Conservation (phyloP, 2,113 vertebrate genomes). For the Protobothrops mucrosquamatus region DNA sequence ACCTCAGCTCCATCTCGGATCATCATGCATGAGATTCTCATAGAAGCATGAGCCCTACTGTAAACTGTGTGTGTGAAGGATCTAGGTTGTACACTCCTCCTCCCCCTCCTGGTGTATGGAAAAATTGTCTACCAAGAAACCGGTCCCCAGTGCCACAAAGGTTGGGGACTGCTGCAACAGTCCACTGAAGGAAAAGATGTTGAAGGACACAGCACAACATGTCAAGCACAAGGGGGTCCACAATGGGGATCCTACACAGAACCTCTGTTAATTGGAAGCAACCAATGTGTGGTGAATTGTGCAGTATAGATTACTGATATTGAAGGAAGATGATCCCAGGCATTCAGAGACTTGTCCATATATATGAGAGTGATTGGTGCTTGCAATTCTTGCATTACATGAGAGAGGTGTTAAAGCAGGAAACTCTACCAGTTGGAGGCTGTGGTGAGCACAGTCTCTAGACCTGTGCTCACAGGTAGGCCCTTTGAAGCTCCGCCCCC, state of each 20-base stretch:
- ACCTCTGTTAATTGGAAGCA: background rate
- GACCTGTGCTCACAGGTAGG: no score
- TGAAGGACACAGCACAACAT: background rate
- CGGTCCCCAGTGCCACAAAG: no score
- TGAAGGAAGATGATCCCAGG: background rate
- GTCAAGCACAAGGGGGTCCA: background rate
- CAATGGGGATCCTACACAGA: background rate
- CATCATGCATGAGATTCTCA: background rate
- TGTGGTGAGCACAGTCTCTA: background rate
- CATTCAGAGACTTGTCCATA: background rate
- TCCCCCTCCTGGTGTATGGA: no score
- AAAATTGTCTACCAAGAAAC: no score
- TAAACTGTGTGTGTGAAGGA: no score
- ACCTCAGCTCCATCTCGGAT: background rate
- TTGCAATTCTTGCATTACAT: background rate
- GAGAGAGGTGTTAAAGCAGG: background rate
- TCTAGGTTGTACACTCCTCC: no score
- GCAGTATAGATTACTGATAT: background rate
- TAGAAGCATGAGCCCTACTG: background rate
- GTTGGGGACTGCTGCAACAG: background rate
- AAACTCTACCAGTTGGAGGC: background rate
- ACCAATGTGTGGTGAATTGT: background rate
- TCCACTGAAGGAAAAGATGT: background rate
- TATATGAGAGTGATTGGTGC: background rate
- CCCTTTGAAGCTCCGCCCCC: no score